These are phyloP conservation scores for Copidosoma floridanum DNA, from an alignment of 1,140 invertebrate species.

Conservation along the genomic window DNA sequence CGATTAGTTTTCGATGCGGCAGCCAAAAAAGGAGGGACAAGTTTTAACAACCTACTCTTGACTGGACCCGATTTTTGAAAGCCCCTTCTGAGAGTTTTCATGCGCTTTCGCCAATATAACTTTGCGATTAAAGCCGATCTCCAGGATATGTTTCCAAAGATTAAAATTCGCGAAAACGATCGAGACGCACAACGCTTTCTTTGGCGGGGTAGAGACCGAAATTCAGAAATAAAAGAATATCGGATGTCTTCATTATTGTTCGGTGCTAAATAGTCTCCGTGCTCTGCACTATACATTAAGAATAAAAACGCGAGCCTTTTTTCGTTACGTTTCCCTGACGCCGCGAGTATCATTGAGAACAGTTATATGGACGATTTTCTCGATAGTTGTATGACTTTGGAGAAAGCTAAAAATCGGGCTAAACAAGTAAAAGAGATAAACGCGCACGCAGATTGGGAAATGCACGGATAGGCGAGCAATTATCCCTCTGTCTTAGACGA, in stretches of 20 bases:
- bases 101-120: background rate
- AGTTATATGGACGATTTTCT: background rate
- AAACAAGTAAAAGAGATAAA: constrained; percentile 30
- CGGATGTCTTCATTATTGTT: background rate
- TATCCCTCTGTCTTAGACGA: background rate
- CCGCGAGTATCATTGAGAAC: background rate
- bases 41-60: background rate
- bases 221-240: background rate
- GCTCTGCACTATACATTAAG: background rate
- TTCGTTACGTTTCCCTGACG: background rate
- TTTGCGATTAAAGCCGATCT: constrained; percentile 1
- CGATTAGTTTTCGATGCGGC: background rate
- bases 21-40: background rate
- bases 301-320: background rate
- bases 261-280: background rate
- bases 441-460: background rate
- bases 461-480: constrained; percentile 14
- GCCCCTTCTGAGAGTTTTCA: background rate
- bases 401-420: background rate
- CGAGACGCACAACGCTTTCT: background rate
- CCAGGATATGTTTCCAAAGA: background rate
- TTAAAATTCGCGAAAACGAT: background rate
- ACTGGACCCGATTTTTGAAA: background rate
- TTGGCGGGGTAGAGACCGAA: background rate
- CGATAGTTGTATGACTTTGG: background rate